Percentiles rank a stretch among this genome's conserved stretches.
phyloP scores from a whole-genome alignment of 2,888 invertebrate genomes.

The Microctonus hyperodae region DNA sequence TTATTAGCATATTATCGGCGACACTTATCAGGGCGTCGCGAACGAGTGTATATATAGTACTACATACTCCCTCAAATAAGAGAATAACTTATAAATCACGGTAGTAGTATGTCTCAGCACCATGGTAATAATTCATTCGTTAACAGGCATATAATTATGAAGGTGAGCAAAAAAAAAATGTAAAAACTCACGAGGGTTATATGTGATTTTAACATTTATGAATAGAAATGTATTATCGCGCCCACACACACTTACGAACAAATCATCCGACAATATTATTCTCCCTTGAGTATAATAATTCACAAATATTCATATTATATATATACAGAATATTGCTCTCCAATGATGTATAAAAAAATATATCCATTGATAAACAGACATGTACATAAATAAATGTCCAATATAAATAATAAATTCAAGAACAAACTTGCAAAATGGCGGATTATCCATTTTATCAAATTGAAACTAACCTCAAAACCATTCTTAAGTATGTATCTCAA shows the following conservation, averaged over 20 bases:
- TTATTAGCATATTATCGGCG: slow-evolving; percentile 59
- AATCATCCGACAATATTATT: background rate
- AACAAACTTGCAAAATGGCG: too few relatives aligned
- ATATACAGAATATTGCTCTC: background rate
- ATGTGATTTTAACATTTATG: slow-evolving; percentile 18
- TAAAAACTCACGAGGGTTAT: slow-evolving; percentile 9
- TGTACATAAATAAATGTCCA: background rate
- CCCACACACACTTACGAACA: slow-evolving; percentile 20
- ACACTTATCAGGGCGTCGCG: slow-evolving; percentile 51
- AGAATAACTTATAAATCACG: slow-evolving; percentile 51
- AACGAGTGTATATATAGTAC: slow-evolving; percentile 32
- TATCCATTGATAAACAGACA: background rate
- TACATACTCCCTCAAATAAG: slow-evolving; percentile 46
- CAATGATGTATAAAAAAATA: background rate
- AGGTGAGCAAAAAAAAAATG: background rate
- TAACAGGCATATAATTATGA: slow-evolving; percentile 57
- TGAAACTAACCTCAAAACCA: too few relatives aligned
- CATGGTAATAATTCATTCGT: slow-evolving; percentile 55
- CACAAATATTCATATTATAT: background rate
- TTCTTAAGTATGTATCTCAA: too few relatives aligned
- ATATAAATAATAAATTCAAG: background rate
- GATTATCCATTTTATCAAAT: too few relatives aligned
- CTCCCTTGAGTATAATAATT: background rate
- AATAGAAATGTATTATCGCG: slow-evolving; percentile 24
- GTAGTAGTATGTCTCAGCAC: slow-evolving; percentile 44